Conservation (phyloP, 2,113 vertebrate genomes). For the Laticauda colubrina region DNA sequence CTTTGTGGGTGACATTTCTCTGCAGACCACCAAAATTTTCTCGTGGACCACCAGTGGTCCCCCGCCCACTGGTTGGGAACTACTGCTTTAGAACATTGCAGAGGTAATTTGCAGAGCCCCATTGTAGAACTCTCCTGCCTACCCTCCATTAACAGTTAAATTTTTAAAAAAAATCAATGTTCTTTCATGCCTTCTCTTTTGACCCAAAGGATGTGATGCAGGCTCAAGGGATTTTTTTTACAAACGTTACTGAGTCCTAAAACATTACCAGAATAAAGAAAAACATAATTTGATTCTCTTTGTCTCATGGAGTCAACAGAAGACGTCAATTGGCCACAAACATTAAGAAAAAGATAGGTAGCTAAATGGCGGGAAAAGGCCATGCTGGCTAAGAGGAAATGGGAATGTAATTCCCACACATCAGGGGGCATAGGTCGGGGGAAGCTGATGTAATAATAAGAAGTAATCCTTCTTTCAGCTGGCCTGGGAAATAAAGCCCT, state of each 20-base stretch:
- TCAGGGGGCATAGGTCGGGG: neutral
- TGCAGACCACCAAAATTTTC: no score
- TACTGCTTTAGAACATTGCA: conserved; percentile 17
- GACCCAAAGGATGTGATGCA: neutral
- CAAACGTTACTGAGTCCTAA: neutral
- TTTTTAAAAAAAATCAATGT: neutral
- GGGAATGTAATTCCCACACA: neutral
- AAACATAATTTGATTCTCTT: neutral
- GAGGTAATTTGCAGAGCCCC: neutral
- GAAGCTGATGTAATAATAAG: neutral
- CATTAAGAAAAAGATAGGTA: neutral
- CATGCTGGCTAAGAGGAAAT: neutral
- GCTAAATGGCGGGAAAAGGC: neutral
- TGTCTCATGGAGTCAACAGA: neutral
- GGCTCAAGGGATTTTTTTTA: neutral
- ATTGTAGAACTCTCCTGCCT: neutral
- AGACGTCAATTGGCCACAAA: neutral
- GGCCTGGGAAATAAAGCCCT: neutral
- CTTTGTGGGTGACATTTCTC: no score
- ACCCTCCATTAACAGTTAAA: neutral
- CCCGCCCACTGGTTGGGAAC: no score
- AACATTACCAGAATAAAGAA: neutral
- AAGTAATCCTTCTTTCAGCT: neutral
- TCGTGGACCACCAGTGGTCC: no score
- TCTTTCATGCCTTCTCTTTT: neutral